Evolutionary conservation across 2,113 vertebrate genomes (phyloP), one percentile per base, ranked within the genome.

Genomic region (Zosterops japonicus): DNA sequence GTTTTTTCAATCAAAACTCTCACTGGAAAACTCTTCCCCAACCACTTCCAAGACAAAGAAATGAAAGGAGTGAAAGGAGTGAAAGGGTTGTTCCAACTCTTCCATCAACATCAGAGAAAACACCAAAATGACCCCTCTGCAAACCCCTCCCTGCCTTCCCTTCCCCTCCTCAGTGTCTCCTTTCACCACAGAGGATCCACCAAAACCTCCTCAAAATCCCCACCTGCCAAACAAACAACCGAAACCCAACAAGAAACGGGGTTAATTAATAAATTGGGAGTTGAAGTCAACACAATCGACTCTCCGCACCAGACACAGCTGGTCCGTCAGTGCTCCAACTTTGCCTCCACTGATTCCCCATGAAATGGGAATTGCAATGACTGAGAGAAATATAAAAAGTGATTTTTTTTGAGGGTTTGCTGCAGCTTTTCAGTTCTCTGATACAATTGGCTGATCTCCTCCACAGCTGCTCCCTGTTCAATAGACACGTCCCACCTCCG

Each of bases 281-380:
- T 18, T 1, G 17, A 72, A 60, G 71, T 29, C 77, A 68, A 42
- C 57, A 8, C 2, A 1, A 49, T 9, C 41, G 20, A 6, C 50
- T 27, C 5, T 8, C 20, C 6, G 0, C 0, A 1, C 35, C 8
- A 4, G 42, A 4, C 27, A 0, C 0, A 3, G 65, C 10, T 63
- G 63, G 5, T 68, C 55, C 14, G 3, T 5, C 6, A 2, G 3
- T 0, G 2, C 39, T 55, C 6, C 1, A 1, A 18, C 46, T 8
- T 19, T 60, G 14, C 19, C 35, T 42, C 23, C 16, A 1, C 1
- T 60, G 21, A 21, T n/a, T 52, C 22, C 6, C 69, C 12, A 4
- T 2, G 42, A 33, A 78, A 67, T 1, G 14, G 52, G 57, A 93
- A 47, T 81, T 36, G 46, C 20, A 18, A 69, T 33, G 64, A 59